Percentiles rank a stretch among this genome's conserved stretches.
Conservation (phyloP, 1,140 invertebrate genomes). For the Aphelinus atriplicis region DNA sequence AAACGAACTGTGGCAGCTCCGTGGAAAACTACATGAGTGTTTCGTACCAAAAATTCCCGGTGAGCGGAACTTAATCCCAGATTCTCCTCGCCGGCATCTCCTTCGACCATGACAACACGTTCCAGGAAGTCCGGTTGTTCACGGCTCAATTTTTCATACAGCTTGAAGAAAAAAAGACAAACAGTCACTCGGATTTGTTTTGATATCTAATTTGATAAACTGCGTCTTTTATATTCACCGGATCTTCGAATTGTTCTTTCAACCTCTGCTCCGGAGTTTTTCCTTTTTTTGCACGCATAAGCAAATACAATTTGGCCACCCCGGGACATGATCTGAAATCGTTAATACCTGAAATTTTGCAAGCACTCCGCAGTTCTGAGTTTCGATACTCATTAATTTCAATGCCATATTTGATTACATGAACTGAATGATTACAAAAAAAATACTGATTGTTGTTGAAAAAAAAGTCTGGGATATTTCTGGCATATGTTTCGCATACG, state of each 20-base stretch:
- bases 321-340: constrained; percentile 71
- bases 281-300: constrained; percentile 77
- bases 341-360: neutral
- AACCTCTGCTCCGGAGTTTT: constrained; percentile 69
- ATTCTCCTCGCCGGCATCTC: constrained; percentile 69
- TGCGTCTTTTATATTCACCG: constrained; percentile 58
- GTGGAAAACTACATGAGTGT: constrained; percentile 79
- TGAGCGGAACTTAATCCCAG: constrained; percentile 70
- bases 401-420: no score
- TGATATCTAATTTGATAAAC: neutral
- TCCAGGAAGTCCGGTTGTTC: constrained; percentile 58
- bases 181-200: neutral
- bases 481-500: no score
- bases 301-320: constrained; percentile 72
- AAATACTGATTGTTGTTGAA: neutral
- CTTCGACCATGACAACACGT: constrained; percentile 70
- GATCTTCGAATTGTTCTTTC: constrained; percentile 68
- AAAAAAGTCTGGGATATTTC: no score
- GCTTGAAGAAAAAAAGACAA: constrained; percentile 50
- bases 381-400: no score
- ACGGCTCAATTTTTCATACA: constrained; percentile 64
- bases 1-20: constrained; percentile 89
- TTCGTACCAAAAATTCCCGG: constrained; percentile 61
- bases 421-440: neutral
- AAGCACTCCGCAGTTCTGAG: no score